Percentiles rank a stretch among this genome's conserved stretches.
These are phyloP conservation scores for Tetraneura akinire DNA, from an alignment of 1,140 invertebrate species.

Conservation along the genomic window DNA sequence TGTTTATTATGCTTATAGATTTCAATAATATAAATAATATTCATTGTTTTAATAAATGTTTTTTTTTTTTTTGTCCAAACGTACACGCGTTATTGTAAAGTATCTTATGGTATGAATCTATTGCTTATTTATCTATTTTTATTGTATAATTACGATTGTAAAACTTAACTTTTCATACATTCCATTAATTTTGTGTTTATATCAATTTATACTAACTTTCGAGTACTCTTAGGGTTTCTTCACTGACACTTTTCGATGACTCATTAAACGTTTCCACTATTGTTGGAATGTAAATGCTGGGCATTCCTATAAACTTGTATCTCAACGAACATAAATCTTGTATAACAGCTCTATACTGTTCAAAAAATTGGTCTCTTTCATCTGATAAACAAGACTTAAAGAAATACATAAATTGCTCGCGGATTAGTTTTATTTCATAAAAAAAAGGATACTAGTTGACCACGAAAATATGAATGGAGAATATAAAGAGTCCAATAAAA, in stretches of 20 bases:
- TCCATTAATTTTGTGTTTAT: background rate
- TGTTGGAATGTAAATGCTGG: conserved; percentile 29
- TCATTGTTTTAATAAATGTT: too few relatives aligned
- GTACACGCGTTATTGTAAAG: too few relatives aligned
- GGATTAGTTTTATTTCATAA: background rate
- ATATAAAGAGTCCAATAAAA: conserved; percentile 20
- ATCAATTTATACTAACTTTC: conserved; percentile 16
- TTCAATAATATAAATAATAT: too few relatives aligned
- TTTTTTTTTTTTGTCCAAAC: too few relatives aligned
- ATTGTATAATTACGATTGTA: too few relatives aligned
- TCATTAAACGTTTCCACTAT: background rate
- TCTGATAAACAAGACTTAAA: background rate
- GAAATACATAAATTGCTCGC: background rate
- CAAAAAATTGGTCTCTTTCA: conserved; percentile 36
- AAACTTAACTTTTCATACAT: too few relatives aligned
- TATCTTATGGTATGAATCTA: too few relatives aligned
- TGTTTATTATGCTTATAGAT: too few relatives aligned
- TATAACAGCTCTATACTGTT: conserved; percentile 21
- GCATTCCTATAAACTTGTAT: conserved; percentile 38
- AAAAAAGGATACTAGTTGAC: conserved; percentile 43
- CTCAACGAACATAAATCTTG: conserved; percentile 41
- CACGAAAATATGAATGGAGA: conserved; percentile 34
- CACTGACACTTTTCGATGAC: background rate
- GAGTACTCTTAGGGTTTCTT: conserved; percentile 39
- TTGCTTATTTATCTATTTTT: too few relatives aligned